Percentiles rank a stretch among this genome's conserved stretches.
phyloP scores from a whole-genome alignment of 2,888 invertebrate genomes.

The Drosophila recens region DNA sequence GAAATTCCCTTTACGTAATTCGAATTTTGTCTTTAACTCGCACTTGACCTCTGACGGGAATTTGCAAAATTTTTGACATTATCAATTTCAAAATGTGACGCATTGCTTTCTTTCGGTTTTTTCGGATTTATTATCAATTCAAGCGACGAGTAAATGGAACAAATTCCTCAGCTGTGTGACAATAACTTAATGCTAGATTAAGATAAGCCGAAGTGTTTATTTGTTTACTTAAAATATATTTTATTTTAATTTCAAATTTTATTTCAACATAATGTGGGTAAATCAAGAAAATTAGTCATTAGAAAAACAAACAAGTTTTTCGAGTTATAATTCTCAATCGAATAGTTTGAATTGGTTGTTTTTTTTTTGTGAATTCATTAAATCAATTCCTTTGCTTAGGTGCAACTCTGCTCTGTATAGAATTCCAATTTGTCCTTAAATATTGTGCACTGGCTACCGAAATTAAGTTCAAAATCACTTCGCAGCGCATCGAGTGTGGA shows the following conservation, averaged over 20 bases:
- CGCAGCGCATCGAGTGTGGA: slow-evolving; percentile 19
- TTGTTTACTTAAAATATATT: too few relatives aligned
- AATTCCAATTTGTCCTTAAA: slow-evolving; percentile 8
- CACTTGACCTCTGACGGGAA: neutral
- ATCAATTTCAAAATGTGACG: neutral
- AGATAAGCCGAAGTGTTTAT: too few relatives aligned
- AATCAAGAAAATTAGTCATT: too few relatives aligned
- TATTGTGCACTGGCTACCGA: slow-evolving; percentile 30
- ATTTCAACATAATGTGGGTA: too few relatives aligned
- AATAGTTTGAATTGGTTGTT: too few relatives aligned
- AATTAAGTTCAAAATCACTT: slow-evolving; percentile 15
- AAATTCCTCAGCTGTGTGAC: neutral
- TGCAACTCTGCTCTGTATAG: neutral
- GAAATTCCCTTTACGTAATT: too few relatives aligned
- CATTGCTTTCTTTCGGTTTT: neutral
- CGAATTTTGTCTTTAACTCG: neutral
- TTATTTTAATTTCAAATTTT: too few relatives aligned
- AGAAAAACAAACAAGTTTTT: too few relatives aligned
- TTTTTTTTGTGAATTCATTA: neutral
- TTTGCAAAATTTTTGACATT: neutral
- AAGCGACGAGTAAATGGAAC: neutral
- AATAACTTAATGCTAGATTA: neutral
- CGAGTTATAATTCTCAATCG: too few relatives aligned
- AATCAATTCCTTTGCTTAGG: neutral
- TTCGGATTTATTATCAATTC: neutral